phyloP scores from a whole-genome alignment of 1,140 invertebrate species.

The Copidosoma floridanum region DNA sequence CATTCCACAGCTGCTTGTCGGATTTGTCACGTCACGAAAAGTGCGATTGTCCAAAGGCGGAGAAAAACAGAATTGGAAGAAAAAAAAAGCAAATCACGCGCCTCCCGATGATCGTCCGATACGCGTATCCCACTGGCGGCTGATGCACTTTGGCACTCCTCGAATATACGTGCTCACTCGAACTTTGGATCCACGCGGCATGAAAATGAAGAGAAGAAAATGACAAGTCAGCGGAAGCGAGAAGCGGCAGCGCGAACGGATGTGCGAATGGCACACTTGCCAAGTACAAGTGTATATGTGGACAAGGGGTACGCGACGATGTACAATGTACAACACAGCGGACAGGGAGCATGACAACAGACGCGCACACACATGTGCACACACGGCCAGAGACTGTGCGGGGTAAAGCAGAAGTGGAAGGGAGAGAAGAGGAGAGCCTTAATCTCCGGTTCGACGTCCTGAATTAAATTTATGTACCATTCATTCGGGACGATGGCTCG shows the following conservation, averaged over 20 bases:
- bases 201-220: background rate
- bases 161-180: background rate
- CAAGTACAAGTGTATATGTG: no score
- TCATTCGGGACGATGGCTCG: conserved; percentile 36
- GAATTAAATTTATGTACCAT: conserved; percentile 45
- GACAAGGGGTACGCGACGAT: no score
- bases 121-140: no score
- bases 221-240: no score
- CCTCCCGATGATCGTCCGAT: no score
- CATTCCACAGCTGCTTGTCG: no score
- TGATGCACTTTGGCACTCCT: background rate
- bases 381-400: background rate
- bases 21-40: no score
- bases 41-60: no score
- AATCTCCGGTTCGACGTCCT: conserved; percentile 32
- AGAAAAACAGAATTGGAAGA: background rate
- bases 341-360: no score
- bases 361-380: background rate
- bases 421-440: conserved; percentile 12
- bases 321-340: no score
- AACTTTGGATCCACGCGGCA: background rate
- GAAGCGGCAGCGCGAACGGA: no score
- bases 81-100: background rate
- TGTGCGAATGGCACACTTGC: background rate
- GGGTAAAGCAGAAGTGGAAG: background rate